A percentile compares a stretch with the other conserved stretches of the same genome.
Evolutionary conservation across 1,140 invertebrate species (phyloP).

Genomic region (Nylanderia fulva): DNA sequence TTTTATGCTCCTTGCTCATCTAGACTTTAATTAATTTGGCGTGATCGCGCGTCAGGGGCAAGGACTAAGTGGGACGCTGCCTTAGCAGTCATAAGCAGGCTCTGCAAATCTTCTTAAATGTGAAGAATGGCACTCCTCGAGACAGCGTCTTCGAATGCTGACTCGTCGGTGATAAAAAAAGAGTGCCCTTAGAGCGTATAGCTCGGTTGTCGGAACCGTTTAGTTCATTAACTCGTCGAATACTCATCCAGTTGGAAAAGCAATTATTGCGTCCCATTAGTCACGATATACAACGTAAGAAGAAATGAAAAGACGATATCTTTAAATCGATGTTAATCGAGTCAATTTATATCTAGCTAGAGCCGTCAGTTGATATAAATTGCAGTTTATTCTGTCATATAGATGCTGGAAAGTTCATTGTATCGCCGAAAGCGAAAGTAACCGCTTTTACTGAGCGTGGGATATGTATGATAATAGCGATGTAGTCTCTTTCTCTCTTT

Average conservation of each 20-base stretch:
- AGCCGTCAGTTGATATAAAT: background rate
- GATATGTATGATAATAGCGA: slow-evolving; percentile 63
- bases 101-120: slow-evolving; percentile 70
- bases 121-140: slow-evolving; percentile 68
- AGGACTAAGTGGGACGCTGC: slow-evolving; percentile 22
- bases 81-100: slow-evolving; percentile 70
- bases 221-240: slow-evolving; percentile 37
- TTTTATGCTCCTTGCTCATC: slow-evolving; percentile 11
- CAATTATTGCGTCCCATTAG: slow-evolving; percentile 15
- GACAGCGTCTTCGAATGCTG: slow-evolving; percentile 72
- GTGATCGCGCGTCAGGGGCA: slow-evolving; percentile 15
- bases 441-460: slow-evolving; percentile 39
- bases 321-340: background rate
- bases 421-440: slow-evolving; percentile 62
- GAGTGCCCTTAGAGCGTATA: slow-evolving; percentile 61
- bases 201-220: slow-evolving; percentile 13
- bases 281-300: background rate
- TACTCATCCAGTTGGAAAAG: slow-evolving; percentile 17
- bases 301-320: background rate
- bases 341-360: background rate
- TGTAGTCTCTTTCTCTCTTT: background rate
- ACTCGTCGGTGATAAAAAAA: slow-evolving; percentile 67
- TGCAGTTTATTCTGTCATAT: background rate
- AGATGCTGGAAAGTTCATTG: background rate
- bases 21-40: slow-evolving; percentile 51